Base-by-base conservation (phyloP, 2,113 vertebrate species). In the Psittacara wagleri region DNA sequence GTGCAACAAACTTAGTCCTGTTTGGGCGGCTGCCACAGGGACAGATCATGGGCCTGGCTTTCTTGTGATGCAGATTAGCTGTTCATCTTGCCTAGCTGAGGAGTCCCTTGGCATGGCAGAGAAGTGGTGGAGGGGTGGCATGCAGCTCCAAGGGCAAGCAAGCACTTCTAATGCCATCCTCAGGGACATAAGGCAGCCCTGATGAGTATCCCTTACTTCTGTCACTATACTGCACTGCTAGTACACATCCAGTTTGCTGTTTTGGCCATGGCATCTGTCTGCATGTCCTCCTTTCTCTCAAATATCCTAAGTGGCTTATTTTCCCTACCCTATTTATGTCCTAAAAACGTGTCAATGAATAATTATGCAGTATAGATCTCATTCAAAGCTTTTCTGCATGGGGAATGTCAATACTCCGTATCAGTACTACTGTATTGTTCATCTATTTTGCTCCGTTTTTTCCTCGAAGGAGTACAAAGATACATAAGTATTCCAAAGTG, bases 101-200 rank as follows among this genome's bases (percentile, higher is more conserved):
- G 41, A 41, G 33, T 33, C 39, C 33, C 52, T 81, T 17, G n/a
- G 31, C 20, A 23, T 0, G 2, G 23, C 72, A 54, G 17, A 63
- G 48, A 28, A 18, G 15, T 1, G 1, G 14, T 0, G 0, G 46
- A 81, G 55, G 44, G 39, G 46, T 0, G 2, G 28, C 8, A 5
- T 33, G 39, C 25, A 54, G 46, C n/a, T 48, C 19, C 24, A 16
- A 24, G 23, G 43, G 24, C 31, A 62, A 68, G 33, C 1, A 14
- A 35, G 25, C 44, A 39, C 5, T 51, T 19, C 16, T 79, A 11
- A 20, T 49, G 39, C 24, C 6, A 54, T 64, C n/a, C 28, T 41
- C 28, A 22, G 61, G n/a, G 68, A 25, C 66, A 31, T 1, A 5
- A 31, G 31, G 15, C 31, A 41, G 49, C 22, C n/a, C 63, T 9